A percentile compares a stretch with the other conserved stretches of the same genome.
Evolutionary conservation across 2,888 invertebrate genomes (phyloP).

Genomic region (Xanthostigma xanthostigma): DNA sequence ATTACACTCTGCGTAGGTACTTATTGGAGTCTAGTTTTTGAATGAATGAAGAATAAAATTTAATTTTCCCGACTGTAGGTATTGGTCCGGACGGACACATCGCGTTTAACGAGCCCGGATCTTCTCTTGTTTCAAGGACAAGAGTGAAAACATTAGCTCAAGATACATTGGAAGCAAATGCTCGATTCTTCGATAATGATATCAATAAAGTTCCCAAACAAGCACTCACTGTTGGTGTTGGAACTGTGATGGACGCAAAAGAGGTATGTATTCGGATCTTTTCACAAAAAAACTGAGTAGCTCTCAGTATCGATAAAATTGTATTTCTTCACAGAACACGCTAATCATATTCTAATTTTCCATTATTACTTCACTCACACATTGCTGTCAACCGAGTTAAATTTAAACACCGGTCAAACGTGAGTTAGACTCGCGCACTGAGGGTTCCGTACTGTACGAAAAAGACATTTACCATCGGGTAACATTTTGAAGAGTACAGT

Average conservation of each 20-base stretch:
- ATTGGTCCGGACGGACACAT: conserved; percentile 99
- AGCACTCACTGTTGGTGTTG: conserved; percentile 96
- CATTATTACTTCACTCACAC: too few relatives aligned
- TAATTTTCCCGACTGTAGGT: conserved; percentile 33
- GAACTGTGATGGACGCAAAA: conserved; percentile 95
- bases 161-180: conserved; percentile 95
- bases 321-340: too few relatives aligned
- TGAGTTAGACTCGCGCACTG: too few relatives aligned
- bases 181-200: conserved; percentile 92
- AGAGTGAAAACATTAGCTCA: conserved; percentile 91
- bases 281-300: too few relatives aligned
- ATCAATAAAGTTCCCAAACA: conserved; percentile 85
- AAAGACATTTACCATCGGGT: too few relatives aligned
- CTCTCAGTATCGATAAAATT: too few relatives aligned
- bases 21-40: not conserved
- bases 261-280: conserved; percentile 45
- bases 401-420: too few relatives aligned
- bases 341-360: too few relatives aligned
- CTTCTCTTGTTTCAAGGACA: conserved; percentile 87
- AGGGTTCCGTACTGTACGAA: too few relatives aligned
- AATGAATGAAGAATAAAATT: not conserved
- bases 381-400: too few relatives aligned
- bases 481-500: too few relatives aligned
- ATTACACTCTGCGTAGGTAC: too few relatives aligned
- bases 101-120: conserved; percentile 98